Evolutionary conservation across 2,797 vertebrate genomes (phyloP).

Genomic region (Tympanoctomys barrerae): DNA sequence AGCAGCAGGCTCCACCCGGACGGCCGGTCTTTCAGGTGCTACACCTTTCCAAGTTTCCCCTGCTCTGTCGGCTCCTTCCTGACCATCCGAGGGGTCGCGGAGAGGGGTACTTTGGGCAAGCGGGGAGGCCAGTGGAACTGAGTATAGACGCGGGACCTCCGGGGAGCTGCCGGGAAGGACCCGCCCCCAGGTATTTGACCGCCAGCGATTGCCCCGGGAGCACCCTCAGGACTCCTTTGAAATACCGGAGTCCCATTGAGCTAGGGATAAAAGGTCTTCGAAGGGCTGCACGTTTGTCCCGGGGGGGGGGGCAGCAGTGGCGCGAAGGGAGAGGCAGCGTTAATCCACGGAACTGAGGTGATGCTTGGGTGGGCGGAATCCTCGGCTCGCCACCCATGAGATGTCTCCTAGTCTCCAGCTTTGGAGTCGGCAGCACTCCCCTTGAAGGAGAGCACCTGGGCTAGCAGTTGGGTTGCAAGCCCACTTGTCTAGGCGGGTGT

Average conservation of each 20-base stretch:
- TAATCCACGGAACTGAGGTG: slow-evolving; percentile 44
- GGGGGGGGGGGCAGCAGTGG: slow-evolving; percentile 49
- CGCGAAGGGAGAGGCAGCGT: neutral
- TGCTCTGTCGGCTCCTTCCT: neutral
- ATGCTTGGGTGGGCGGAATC: neutral
- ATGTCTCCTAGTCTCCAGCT: neutral
- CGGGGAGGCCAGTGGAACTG: neutral
- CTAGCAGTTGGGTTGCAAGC: neutral
- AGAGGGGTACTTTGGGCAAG: neutral
- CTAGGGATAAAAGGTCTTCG: slow-evolving; percentile 83
- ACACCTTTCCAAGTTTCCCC: slow-evolving; percentile 72
- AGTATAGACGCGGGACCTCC: fast-evolving
- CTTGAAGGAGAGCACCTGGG: neutral
- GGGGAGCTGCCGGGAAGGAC: neutral
- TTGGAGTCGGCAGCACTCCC: neutral
- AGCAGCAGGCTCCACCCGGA: slow-evolving; percentile 18
- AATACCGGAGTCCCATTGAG: neutral
- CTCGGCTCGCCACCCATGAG: neutral
- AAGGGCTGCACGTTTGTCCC: slow-evolving; percentile 84
- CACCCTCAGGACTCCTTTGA: slow-evolving; percentile 80
- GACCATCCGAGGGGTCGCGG: slow-evolving; percentile 82
- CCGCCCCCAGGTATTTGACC: neutral
- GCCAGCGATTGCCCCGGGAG: neutral
- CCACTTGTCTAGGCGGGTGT: neutral
- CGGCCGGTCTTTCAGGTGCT: slow-evolving; percentile 75